phyloP scores from a whole-genome alignment of 2,797 vertebrate genomes.

The Paedocypris micromegethes region DNA sequence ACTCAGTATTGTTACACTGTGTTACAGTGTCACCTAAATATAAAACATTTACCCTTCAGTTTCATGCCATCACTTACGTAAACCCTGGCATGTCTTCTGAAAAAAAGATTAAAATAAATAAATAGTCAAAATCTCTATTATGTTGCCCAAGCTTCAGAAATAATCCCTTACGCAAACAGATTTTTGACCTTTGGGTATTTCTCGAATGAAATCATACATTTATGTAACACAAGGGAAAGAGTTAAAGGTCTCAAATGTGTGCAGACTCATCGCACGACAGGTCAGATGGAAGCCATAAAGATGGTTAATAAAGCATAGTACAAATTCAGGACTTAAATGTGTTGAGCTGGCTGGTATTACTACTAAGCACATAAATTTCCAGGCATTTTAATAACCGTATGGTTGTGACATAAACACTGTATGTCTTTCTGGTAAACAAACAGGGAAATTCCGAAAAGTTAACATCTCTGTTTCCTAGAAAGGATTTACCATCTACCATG shows the following conservation, averaged over 20 bases:
- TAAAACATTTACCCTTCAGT: not conserved
- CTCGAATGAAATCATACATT: conserved; percentile 47
- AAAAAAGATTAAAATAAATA: conserved; percentile 11
- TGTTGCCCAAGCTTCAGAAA: conserved; percentile 52
- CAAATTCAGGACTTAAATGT: too few species aligned
- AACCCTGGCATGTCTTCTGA: conserved; percentile 20
- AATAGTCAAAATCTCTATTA: conserved; percentile 50
- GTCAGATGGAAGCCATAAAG: not conserved
- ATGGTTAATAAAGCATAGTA: not conserved
- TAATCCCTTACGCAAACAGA: conserved; percentile 65
- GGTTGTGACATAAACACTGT: not conserved
- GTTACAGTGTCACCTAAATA: not conserved
- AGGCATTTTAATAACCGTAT: not conserved
- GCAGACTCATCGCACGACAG: not conserved
- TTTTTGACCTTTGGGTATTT: conserved; percentile 50
- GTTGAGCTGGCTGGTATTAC: too few species aligned
- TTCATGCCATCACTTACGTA: conserved; percentile 42
- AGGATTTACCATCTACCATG: not conserved
- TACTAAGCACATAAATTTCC: not conserved
- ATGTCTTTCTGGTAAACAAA: not conserved
- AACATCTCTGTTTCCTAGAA: not conserved
- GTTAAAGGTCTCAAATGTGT: conserved; percentile 4
- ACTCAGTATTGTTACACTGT: not conserved
- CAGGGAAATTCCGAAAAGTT: not conserved
- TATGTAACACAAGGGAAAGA: conserved; percentile 55